phyloP scores from a whole-genome alignment of 2,888 invertebrate species.

The Colletes collaris region DNA sequence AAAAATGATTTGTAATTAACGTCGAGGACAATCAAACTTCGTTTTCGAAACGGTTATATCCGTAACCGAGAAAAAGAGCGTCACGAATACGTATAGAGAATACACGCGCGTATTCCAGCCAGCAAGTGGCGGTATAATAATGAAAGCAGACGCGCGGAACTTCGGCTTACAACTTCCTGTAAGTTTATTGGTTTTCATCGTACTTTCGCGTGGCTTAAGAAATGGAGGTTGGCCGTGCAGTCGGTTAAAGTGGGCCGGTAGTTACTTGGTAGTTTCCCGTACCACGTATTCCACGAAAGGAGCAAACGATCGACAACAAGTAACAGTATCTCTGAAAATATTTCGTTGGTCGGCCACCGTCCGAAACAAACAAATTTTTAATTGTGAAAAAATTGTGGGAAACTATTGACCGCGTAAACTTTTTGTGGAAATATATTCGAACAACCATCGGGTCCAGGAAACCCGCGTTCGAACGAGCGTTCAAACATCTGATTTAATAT shows the following conservation, averaged over 20 bases:
- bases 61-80: constrained; percentile 36
- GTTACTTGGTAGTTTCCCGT: constrained; percentile 1
- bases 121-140: constrained; percentile 42
- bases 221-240: constrained; percentile 22
- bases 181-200: constrained; percentile 59
- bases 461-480: constrained; percentile 8
- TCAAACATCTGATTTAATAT: constrained; percentile 30
- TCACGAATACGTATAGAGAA: constrained; percentile 5
- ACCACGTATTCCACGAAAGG: neutral
- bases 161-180: constrained; percentile 59
- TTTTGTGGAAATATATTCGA: neutral
- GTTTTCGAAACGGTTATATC: constrained; percentile 30
- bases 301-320: constrained; percentile 13
- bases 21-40: constrained; percentile 37
- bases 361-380: neutral
- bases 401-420: neutral
- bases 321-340: constrained; percentile 4
- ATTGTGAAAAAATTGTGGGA: neutral
- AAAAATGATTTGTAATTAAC: too few species aligned
- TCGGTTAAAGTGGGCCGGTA: constrained; percentile 19
- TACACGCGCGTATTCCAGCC: constrained; percentile 19
- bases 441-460: constrained; percentile 10
- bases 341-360: neutral
- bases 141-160: constrained; percentile 58
- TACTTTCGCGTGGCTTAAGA: constrained; percentile 45